Base-by-base conservation (phyloP, 1,140 invertebrate genomes). In the Antheraea pernyi region DNA sequence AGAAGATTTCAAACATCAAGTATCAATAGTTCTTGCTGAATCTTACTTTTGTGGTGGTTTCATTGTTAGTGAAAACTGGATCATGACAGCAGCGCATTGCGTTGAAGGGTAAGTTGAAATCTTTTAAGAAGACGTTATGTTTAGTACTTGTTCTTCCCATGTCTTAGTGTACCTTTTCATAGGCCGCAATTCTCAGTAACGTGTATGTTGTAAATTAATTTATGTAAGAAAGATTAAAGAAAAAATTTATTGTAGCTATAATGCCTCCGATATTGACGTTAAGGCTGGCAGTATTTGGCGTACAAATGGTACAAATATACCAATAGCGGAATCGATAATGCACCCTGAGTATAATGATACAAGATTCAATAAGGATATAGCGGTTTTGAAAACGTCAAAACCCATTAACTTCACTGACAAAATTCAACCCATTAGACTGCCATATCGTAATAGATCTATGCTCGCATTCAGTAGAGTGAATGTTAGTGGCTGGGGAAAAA, bases 11-110 rank as follows among this genome's bases (percentile, higher is more conserved):
- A 95, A 95, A 0, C 94, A 95, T 76, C 94, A 95, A 85, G 91
- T 95, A 0, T 93, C 93, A 6, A 79, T 95, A 6, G 86, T 89
- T 39, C 79, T 89, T 0, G 72, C 76, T 16, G 87, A 89, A 4
- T 77, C 73, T 0, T 95, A 95, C 73, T 91, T 93, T 63, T 96
- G 95, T 72, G 95, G 95, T 0, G 95, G 94, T 7, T 92, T 93
- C 46, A 93, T 96, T 65, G 91, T 96, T 18, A 88, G 84, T 11
- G 65, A 86, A 16, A 76, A 93, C 5, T 94, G 91, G 76, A 91
- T 95, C 2, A n/a, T 96, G 1, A 95, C 95, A 0, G 95, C 95
- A 0, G 95, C 89, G 3, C 95, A 96, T 81, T 96, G 95, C 70
- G 90, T 93, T 30, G 86, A 85, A 62, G 78, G 89, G 80, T 91